Evolutionary conservation across 2,888 invertebrate genomes (phyloP), one percentile per base, ranked within the genome.

Genomic region (Brachynemurus nebulosus): DNA sequence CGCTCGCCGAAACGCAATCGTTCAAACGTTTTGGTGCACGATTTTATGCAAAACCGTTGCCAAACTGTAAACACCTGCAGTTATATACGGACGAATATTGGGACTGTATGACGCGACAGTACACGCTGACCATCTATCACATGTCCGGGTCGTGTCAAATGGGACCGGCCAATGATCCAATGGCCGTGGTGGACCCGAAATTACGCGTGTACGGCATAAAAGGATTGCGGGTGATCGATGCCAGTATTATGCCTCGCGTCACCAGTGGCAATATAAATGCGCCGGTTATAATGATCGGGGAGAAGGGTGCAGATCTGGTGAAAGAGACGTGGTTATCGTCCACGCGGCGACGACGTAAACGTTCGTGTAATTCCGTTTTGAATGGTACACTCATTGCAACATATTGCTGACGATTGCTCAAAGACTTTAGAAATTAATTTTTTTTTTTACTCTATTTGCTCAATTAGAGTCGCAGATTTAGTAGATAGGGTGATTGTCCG

Each of bases 201-300:
- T 61, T 91, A 36, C 66, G 78, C 45, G 88, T 86, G 0, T 76
- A 86, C 54, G 89, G 89, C 0, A 65, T 90, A 1, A 67, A 77
- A 45, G 86, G 86, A 0, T 63, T 91, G 18, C 68, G 91, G 41
- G 86, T 90, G 0, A 82, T 89, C 46, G 90, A 90, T 56, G 88
- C 88, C 1, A 86, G 86, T 49, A 81, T 90, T 49, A 90, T 90
- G 88, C 90, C 89, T 0, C 70, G 79, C 2, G 81, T 90, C 27
- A 84, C 86, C 0, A 88, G 81, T 57, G 90, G 89, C 0, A 89
- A 90, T 55, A 86, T 85, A 16, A 88, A 89, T 55, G 90, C 89
- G 0, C 88, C 89, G 0, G 79, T 80, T 0, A 80, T 88, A 21
- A 90, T 89, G 89, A 84, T 90, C 17, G 89, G 72, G 0, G 90